Percentiles rank a stretch among this genome's conserved stretches.
These are phyloP conservation scores for Thyatira batis DNA, from an alignment of 2,888 invertebrate genomes.

Conservation along the genomic window DNA sequence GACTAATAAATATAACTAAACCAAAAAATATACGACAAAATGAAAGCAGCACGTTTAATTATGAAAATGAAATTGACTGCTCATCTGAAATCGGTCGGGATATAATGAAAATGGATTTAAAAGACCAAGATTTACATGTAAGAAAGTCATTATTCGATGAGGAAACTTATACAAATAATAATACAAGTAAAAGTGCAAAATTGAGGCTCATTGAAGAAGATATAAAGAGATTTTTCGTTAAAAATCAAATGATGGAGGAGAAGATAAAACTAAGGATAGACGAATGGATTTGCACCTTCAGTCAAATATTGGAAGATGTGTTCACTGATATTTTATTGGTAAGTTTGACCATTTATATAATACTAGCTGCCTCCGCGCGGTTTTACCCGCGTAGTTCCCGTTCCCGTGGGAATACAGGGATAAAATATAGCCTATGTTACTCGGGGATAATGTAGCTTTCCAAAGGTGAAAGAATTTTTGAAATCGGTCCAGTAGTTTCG, in stretches of 20 bases:
- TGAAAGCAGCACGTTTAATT: background rate
- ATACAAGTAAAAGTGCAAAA: constrained; percentile 3
- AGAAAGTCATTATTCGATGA: background rate
- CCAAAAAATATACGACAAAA: background rate
- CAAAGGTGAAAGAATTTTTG: too few species aligned
- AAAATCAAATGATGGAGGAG: constrained; percentile 25
- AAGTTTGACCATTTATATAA: constrained; percentile 15
- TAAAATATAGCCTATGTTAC: too few species aligned
- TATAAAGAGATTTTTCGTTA: constrained; percentile 34
- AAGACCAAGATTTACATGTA: background rate
- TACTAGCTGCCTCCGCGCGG: too few species aligned
- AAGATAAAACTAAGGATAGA: constrained; percentile 40
- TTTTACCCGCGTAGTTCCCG: too few species aligned
- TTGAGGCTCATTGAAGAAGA: constrained; percentile 16
- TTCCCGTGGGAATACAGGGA: too few species aligned
- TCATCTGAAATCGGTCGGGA: background rate
- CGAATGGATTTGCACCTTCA: constrained; percentile 52
- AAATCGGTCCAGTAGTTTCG: too few species aligned
- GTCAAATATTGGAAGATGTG: constrained; percentile 56
- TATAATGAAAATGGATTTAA: background rate
- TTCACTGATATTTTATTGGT: constrained; percentile 49
- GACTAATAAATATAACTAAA: background rate
- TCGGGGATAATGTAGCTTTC: too few species aligned
- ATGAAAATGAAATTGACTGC: background rate
- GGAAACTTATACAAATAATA: background rate